Conservation (phyloP, 2,888 invertebrate species). For the Ashinkailepas kermadecensis region DNA sequence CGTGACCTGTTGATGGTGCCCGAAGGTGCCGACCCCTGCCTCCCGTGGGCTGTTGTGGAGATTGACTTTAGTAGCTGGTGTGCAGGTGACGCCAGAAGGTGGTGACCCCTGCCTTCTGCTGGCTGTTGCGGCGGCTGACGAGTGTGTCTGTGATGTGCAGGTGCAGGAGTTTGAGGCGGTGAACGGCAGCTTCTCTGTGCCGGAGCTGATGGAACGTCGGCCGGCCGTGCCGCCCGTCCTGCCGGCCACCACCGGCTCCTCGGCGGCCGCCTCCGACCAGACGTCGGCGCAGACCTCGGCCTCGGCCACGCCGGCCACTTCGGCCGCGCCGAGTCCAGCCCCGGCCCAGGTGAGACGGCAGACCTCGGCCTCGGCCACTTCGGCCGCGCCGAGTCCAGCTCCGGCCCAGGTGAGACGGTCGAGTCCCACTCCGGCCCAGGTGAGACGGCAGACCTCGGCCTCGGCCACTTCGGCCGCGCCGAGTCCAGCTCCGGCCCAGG, state of each 20-base stretch:
- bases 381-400: not conserved
- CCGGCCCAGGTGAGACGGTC: too few species aligned
- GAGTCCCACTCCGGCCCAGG: too few species aligned
- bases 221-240: slow-evolving; percentile 60
- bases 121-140: not conserved
- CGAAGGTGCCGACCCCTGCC: too few species aligned
- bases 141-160: slow-evolving; percentile 39
- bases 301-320: slow-evolving; percentile 24
- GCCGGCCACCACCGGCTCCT: slow-evolving; percentile 39
- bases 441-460: too few species aligned
- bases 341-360: slow-evolving; percentile 42
- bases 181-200: slow-evolving; percentile 97
- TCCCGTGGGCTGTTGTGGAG: too few species aligned
- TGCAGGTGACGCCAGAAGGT: not conserved
- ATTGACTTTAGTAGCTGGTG: not conserved
- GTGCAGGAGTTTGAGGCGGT: slow-evolving; percentile 98
- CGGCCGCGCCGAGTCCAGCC: slow-evolving; percentile 21
- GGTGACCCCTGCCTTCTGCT: too few species aligned
- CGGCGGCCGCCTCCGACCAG: slow-evolving; percentile 36
- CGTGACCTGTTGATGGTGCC: too few species aligned
- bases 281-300: slow-evolving; percentile 54
- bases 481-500: too few species aligned
- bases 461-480: too few species aligned
- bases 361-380: slow-evolving; percentile 38
- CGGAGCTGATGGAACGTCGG: slow-evolving; percentile 68